A percentile compares a stretch with the other conserved stretches of the same genome.
Evolutionary conservation across 2,797 vertebrate species (phyloP).

Genomic region (Pseudochirops cupreus): DNA sequence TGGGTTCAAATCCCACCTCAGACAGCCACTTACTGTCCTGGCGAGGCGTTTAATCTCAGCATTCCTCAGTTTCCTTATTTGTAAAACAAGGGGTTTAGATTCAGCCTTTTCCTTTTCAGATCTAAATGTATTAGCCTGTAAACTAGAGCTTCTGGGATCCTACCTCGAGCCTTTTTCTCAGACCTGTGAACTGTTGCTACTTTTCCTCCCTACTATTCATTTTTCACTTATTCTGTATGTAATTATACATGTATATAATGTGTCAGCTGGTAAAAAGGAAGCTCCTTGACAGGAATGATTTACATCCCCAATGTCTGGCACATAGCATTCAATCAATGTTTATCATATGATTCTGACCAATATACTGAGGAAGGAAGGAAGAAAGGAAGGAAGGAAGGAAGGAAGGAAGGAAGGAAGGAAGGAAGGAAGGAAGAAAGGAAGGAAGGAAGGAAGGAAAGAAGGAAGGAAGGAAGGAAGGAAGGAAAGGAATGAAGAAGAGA

Average conservation of each 20-base stretch:
- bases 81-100: background rate
- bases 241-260: background rate
- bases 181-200: background rate
- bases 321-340: background rate
- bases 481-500: background rate
- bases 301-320: background rate
- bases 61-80: background rate
- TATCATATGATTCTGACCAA: background rate
- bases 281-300: background rate
- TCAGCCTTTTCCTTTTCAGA: background rate
- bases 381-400: too few relatives aligned
- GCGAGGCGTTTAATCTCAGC: background rate
- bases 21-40: background rate
- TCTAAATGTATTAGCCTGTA: background rate
- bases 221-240: background rate
- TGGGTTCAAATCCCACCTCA: background rate
- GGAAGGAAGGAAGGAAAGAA: too few relatives aligned
- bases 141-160: background rate
- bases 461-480: background rate
- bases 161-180: background rate
- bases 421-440: too few relatives aligned
- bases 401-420: accelerated
- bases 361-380: background rate
- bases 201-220: background rate
- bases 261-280: background rate